A percentile compares a stretch with the other conserved stretches of the same genome.
phyloP scores from a whole-genome alignment of 2,888 invertebrate genomes.

The Galeopsomyia nigrocyanea region DNA sequence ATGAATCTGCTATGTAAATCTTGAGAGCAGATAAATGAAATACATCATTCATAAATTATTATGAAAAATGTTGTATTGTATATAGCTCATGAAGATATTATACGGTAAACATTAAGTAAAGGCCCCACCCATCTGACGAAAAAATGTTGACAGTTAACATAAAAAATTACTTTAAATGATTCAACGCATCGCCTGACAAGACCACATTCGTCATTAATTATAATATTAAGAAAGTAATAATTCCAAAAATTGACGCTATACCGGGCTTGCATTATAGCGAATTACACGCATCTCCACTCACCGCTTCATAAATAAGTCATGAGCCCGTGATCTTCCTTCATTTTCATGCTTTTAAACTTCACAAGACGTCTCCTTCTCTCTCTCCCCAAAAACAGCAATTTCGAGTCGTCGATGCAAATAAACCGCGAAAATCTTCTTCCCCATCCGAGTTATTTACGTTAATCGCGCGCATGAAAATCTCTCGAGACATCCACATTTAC shows the following conservation, averaged over 20 bases:
- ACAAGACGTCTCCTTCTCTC: background rate
- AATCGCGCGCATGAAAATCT: slow-evolving; percentile 16
- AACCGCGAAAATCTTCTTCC: slow-evolving; percentile 16
- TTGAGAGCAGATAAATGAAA: too few relatives aligned
- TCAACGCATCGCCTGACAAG: too few relatives aligned
- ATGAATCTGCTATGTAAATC: too few relatives aligned
- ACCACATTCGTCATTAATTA: slow-evolving; percentile 22
- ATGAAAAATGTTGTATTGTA: too few relatives aligned
- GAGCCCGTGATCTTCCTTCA: slow-evolving; percentile 2
- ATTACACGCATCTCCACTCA: slow-evolving; percentile 7
- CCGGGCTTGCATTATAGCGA: slow-evolving; percentile 15
- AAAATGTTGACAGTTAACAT: too few relatives aligned
- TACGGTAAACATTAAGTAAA: too few relatives aligned
- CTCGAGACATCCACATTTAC: background rate
- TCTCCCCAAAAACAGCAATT: slow-evolving; percentile 20
- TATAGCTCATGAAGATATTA: too few relatives aligned
- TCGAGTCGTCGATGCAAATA: background rate
- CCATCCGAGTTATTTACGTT: background rate
- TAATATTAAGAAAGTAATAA: slow-evolving; percentile 21
- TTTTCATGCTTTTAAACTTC: slow-evolving; percentile 11
- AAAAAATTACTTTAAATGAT: too few relatives aligned
- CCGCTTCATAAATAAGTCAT: slow-evolving; percentile 22
- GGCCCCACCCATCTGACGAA: too few relatives aligned
- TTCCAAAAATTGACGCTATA: slow-evolving; percentile 20
- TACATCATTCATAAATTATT: too few relatives aligned